Evolutionary conservation across 2,888 invertebrate genomes (phyloP).

Genomic region (Cynaeus angustus): DNA sequence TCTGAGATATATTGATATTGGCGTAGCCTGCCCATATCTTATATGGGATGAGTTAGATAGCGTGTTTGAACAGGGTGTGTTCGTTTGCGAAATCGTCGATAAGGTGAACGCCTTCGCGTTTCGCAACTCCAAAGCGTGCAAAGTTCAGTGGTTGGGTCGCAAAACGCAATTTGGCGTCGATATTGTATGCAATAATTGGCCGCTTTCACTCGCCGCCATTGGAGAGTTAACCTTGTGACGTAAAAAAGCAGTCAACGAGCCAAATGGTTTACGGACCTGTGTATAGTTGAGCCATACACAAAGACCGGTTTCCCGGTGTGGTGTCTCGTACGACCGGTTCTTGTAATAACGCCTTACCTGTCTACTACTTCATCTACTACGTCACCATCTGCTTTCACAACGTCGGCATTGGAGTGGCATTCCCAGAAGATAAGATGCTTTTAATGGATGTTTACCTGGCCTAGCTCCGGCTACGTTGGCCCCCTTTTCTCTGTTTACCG

Average conservation of each 20-base stretch:
- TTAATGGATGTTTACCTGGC: conserved; percentile 53
- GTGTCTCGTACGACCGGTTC: conserved; percentile 55
- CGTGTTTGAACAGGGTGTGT: not conserved
- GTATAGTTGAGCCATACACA: conserved; percentile 33
- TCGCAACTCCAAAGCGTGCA: conserved; percentile 37
- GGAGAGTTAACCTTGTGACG: conserved; percentile 62
- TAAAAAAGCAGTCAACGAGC: conserved; percentile 59
- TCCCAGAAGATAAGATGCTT: conserved; percentile 47
- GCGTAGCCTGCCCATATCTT: too few species aligned
- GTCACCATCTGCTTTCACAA: conserved; percentile 55
- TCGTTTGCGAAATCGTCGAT: conserved; percentile 20
- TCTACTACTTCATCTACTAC: conserved; percentile 52
- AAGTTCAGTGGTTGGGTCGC: conserved; percentile 12
- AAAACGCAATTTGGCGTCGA: conserved; percentile 34
- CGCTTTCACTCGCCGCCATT: conserved; percentile 50
- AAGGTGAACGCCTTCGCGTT: conserved; percentile 46
- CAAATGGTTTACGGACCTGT: conserved; percentile 52
- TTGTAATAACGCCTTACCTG: conserved; percentile 55
- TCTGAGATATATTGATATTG: not conserved
- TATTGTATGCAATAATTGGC: conserved; percentile 17
- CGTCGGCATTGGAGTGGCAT: conserved; percentile 41
- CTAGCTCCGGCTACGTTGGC: conserved; percentile 51
- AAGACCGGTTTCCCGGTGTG: conserved; percentile 56
- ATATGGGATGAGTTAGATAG: too few species aligned
- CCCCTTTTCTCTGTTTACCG: conserved; percentile 58